These are phyloP conservation scores for Pogona vitticeps DNA, from an alignment of 2,113 vertebrate genomes.

Conservation along the genomic window DNA sequence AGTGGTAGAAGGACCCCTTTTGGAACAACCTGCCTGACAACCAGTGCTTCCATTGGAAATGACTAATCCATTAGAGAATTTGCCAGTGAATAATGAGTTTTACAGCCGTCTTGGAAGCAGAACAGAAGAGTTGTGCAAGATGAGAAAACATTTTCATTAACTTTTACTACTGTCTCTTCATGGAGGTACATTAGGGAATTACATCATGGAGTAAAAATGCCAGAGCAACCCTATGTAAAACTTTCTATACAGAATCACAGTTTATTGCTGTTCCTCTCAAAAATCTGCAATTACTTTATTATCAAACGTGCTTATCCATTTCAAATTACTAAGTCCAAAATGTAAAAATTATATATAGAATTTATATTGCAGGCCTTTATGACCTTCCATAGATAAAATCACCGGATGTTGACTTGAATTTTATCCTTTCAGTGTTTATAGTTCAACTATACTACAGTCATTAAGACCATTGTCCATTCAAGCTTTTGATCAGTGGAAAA, in stretches of 20 bases:
- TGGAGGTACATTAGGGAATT: slow-evolving; percentile 65
- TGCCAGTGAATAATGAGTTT: slow-evolving; percentile 28
- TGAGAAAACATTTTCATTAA: slow-evolving; percentile 60
- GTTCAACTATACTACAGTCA: slow-evolving; percentile 15
- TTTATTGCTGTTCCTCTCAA: slow-evolving; percentile 36
- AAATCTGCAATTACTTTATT: slow-evolving; percentile 63
- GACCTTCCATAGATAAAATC: not conserved
- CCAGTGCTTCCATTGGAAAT: slow-evolving; percentile 2
- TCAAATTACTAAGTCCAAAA: not conserved
- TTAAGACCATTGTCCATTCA: too few relatives aligned
- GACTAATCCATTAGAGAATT: slow-evolving; percentile 39
- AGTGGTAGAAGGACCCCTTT: not conserved
- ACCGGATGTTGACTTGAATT: not conserved
- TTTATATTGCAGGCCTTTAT: not conserved
- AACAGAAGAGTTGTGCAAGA: slow-evolving; percentile 58
- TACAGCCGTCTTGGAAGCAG: slow-evolving; percentile 42
- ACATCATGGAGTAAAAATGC: slow-evolving; percentile 64
- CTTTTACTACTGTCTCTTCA: slow-evolving; percentile 70
- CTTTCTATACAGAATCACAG: slow-evolving; percentile 49
- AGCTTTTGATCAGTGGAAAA: too few relatives aligned
- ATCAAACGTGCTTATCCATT: not conserved
- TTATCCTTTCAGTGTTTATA: not conserved
- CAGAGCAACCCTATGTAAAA: slow-evolving; percentile 46
- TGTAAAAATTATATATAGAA: not conserved
- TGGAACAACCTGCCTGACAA: not conserved